A percentile compares a stretch with the other conserved stretches of the same genome.
These are phyloP conservation scores for Thereuonema tuberculata DNA, from an alignment of 1,140 invertebrate species.

Conservation along the genomic window DNA sequence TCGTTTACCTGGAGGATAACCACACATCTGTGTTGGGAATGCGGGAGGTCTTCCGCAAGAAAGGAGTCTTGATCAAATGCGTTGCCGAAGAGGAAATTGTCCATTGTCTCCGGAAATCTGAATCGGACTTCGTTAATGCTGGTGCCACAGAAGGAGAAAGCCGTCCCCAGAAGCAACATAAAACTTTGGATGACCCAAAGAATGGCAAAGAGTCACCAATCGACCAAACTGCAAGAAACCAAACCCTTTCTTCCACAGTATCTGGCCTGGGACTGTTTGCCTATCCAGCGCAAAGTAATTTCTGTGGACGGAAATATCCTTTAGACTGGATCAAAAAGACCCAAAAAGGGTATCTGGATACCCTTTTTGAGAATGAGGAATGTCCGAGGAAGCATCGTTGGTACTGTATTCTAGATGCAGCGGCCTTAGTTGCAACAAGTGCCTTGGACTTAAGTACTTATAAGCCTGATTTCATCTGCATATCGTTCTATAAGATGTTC, in stretches of 20 bases:
- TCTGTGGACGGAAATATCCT: conserved; percentile 80
- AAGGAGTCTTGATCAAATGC: conserved; percentile 21
- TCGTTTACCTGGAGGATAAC: conserved; percentile 76
- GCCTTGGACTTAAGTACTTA: conserved; percentile 52
- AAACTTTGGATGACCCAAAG: background rate
- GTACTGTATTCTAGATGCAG: conserved; percentile 76
- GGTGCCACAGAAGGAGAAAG: background rate
- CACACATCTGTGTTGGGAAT: conserved; percentile 91
- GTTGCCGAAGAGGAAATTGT: conserved; percentile 18
- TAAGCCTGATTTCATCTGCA: conserved; percentile 73
- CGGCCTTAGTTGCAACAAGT: conserved; percentile 63
- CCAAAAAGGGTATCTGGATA: conserved; percentile 43
- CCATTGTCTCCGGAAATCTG: background rate
- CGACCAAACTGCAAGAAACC: background rate
- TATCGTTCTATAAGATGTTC: conserved; percentile 98
- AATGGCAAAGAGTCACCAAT: background rate
- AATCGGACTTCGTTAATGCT: no score
- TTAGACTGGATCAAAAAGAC: conserved; percentile 52
- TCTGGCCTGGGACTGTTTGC: conserved; percentile 58
- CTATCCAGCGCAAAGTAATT: conserved; percentile 88
- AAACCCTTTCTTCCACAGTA: background rate
- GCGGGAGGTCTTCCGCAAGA: conserved; percentile 42
- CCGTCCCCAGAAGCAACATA: background rate
- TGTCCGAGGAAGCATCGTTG: conserved; percentile 32
- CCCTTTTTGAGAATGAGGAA: conserved; percentile 11